Conservation (phyloP, 2,113 vertebrate genomes). For the Genyomyrus donnyi region DNA sequence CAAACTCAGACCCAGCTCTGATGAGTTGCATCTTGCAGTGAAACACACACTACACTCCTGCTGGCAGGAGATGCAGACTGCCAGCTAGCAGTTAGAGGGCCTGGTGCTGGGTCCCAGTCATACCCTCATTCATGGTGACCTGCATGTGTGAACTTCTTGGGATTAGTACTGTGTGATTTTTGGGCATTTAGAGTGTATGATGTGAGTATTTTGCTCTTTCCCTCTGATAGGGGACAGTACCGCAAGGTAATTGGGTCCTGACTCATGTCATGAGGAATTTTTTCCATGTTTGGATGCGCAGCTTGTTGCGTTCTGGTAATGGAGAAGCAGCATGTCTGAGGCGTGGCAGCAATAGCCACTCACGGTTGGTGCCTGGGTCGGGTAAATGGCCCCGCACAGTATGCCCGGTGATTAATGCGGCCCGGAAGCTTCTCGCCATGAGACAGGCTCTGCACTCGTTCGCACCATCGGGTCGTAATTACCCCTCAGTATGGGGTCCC, state of each 20-base stretch:
- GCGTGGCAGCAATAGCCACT: neutral
- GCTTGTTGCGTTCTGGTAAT: neutral
- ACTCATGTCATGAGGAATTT: neutral
- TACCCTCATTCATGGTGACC: neutral
- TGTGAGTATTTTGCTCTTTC: neutral
- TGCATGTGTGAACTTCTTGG: neutral
- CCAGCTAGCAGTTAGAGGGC: neutral
- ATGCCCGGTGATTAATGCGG: neutral
- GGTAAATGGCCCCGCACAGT: neutral
- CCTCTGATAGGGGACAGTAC: neutral
- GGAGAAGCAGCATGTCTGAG: neutral
- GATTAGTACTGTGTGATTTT: neutral
- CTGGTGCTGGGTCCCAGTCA: neutral
- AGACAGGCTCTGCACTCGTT: neutral
- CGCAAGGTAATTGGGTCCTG: neutral
- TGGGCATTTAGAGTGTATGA: neutral
- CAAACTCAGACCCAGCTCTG: neutral
- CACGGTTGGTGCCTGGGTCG: neutral
- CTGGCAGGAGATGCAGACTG: neutral
- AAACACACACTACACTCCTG: neutral
- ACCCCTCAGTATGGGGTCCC: neutral
- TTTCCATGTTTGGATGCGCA: neutral
- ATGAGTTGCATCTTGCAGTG: neutral
- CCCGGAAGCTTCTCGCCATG: neutral
- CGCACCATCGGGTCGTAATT: neutral